Evolutionary conservation across 2,888 invertebrate genomes (phyloP), one percentile per base, ranked within the genome.

Genomic region (Lithophane ornitopus): DNA sequence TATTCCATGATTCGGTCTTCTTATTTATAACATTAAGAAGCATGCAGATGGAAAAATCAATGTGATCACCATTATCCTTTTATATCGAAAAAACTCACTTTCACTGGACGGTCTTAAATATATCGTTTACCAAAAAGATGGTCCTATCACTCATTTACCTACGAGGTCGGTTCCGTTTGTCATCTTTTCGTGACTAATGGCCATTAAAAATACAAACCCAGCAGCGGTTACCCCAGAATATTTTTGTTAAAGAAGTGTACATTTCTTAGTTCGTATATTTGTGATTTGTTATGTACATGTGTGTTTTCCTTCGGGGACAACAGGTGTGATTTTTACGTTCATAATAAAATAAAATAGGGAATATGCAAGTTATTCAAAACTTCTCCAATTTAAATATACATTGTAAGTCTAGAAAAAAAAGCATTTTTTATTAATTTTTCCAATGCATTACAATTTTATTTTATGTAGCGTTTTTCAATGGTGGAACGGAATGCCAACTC

Each of bases 131-230:
- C n/a, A 70, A 73, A 83, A 81, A 85, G 82, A 78, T 85, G 59
- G 34, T 49, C 46, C 62, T 58, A 78, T 85, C 70, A 82, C 56
- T 78, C 66, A 82, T 75, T 78, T 74, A 81, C 79, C 74, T 78
- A 34, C 61, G 76, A 85, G 56, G 81, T 86, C 85, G 86, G 82
- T 85, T 89, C 89, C 85, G 85, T 86, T 88, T 88, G 87, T 80
- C 78, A 85, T 90, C 88, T 88, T 86, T 71, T 69, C 70, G 85
- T 88, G 88, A 87, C 88, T 87, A 90, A 90, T 90, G 85, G 85
- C 80, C 83, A 88, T 90, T 85, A 86, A 82, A 89, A 88, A 86
- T 87, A 87, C 77, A 84, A 84, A 83, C 34, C 66, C 82, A 81
- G 61, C 41, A 70, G 75, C 74, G 70, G 68, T 79, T 74, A 71